Evolutionary conservation across 2,797 vertebrate species (phyloP).

Genomic region (Coccyzus lansbergi): DNA sequence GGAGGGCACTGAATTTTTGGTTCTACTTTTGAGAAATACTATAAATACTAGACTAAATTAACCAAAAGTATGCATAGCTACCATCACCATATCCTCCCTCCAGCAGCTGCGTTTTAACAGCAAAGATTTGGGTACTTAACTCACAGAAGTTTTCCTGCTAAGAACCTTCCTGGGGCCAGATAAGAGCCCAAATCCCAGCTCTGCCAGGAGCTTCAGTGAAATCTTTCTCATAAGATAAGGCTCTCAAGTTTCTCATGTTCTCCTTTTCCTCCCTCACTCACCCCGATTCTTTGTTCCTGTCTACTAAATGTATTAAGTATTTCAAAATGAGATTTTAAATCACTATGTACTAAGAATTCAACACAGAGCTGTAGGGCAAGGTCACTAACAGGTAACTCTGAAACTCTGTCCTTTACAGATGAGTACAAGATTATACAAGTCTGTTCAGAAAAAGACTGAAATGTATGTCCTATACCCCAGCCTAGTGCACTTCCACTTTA

Average conservation of each 20-base stretch:
- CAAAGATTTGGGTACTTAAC: constrained; percentile 13
- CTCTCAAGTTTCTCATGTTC: background rate
- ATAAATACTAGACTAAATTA: background rate
- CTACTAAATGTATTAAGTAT: background rate
- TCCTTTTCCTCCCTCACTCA: background rate
- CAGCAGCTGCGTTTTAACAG: background rate
- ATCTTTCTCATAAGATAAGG: background rate
- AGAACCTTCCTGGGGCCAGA: background rate
- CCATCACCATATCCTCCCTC: background rate
- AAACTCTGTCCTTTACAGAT: background rate
- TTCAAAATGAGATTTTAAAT: background rate
- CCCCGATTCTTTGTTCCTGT: background rate
- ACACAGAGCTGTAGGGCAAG: background rate
- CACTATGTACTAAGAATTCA: background rate
- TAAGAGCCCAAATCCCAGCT: constrained; percentile 4
- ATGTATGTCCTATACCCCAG: background rate
- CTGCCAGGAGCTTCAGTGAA: background rate
- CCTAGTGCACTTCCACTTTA: background rate
- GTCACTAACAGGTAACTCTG: background rate
- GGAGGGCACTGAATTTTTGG: background rate
- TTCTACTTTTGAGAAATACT: background rate
- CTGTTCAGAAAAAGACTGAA: background rate
- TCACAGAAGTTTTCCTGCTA: background rate
- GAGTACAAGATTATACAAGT: background rate
- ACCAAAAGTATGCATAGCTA: background rate